phyloP scores from a whole-genome alignment of 2,888 invertebrate genomes.

The Geotrupes spiniger region DNA sequence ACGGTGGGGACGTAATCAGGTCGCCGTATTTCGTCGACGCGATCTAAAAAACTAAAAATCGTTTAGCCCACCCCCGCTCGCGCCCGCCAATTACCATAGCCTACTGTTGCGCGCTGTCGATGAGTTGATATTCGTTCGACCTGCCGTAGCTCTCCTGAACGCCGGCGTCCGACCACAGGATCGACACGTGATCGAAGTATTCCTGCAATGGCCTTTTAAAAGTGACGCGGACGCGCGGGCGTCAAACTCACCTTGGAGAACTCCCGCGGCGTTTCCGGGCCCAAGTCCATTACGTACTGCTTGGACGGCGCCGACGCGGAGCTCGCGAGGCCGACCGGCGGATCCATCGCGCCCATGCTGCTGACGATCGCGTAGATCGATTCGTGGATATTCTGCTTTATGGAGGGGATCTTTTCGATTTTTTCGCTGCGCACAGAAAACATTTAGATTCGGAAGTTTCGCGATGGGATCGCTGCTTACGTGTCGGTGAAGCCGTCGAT shows the following conservation, averaged over 20 bases:
- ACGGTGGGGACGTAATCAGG: conserved; percentile 68
- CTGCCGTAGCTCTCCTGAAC: conserved; percentile 66
- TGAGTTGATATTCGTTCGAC: conserved; percentile 74
- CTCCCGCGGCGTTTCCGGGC: conserved; percentile 53
- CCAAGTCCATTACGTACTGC: conserved; percentile 55
- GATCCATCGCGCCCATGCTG: conserved; percentile 54
- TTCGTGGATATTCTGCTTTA: conserved; percentile 72
- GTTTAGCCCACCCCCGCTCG: too few species aligned
- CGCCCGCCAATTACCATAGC: conserved; percentile 40
- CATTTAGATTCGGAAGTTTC: background rate
- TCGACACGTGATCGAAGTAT: conserved; percentile 67
- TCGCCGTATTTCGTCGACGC: conserved; percentile 63
- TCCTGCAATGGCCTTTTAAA: conserved; percentile 54
- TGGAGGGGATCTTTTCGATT: conserved; percentile 62
- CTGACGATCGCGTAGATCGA: conserved; percentile 66
- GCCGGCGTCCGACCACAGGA: conserved; percentile 68
- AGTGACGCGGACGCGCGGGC: conserved; percentile 2
- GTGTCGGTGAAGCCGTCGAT: conserved; percentile 71
- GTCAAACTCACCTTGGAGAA: conserved; percentile 55
- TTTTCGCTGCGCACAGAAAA: conserved; percentile 63
- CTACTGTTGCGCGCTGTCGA: conserved; percentile 82
- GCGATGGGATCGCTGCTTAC: conserved; percentile 51
- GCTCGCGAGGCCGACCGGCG: conserved; percentile 53
- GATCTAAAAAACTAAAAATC: conserved; percentile 66
- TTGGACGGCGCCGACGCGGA: conserved; percentile 52